Conservation (phyloP, 2,797 vertebrate genomes). For the Synaphobranchus kaupii region DNA sequence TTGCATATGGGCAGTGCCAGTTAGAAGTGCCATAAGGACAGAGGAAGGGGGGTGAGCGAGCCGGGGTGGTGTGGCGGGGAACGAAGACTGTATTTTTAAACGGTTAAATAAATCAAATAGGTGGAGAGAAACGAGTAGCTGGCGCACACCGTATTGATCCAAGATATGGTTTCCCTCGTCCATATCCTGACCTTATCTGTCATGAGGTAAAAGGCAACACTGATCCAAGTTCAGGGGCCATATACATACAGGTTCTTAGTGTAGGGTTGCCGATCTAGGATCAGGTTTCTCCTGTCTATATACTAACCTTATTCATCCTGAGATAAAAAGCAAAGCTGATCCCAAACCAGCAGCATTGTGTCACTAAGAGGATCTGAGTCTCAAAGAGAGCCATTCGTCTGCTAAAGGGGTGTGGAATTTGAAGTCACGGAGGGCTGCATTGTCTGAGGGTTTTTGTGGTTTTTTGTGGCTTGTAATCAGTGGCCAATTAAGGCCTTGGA, state of each 20-base stretch:
- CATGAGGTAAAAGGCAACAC: no score
- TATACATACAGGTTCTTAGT: neutral
- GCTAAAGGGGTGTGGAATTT: no score
- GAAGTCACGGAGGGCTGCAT: no score
- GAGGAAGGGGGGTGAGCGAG: neutral
- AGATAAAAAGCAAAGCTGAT: no score
- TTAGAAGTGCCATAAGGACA: neutral
- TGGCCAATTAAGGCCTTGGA: no score
- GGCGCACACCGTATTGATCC: no score
- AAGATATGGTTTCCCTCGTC: no score
- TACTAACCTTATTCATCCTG: no score
- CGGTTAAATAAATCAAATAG: neutral
- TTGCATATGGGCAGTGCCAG: neutral
- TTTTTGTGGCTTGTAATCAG: no score
- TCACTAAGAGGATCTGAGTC: neutral
- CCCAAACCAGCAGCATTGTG: neutral
- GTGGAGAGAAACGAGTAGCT: neutral
- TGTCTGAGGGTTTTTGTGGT: no score
- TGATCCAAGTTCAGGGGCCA: no score
- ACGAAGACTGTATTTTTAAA: neutral
- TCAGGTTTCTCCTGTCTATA: neutral
- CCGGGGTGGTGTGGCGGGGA: neutral
- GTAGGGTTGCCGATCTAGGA: neutral
- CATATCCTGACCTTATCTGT: no score
- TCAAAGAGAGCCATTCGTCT: neutral